Evolutionary conservation across 2,888 invertebrate species (phyloP), one percentile per base, ranked within the genome.

Genomic region (Idaea aversata): DNA sequence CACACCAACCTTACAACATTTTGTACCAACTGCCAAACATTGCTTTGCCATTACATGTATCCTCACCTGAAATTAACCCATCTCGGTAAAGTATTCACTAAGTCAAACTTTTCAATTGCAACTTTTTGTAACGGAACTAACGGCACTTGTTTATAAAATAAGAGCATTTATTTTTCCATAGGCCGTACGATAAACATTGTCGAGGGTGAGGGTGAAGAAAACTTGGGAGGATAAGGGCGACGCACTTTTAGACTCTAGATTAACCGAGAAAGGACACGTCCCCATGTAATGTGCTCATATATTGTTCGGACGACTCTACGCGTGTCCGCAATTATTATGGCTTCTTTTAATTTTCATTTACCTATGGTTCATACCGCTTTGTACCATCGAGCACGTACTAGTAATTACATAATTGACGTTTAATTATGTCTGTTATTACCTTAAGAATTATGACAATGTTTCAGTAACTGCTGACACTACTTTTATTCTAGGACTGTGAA

Each of bases 231-330:
- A 85, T 87, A 84, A 83, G 90, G 90, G 90, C 88, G 91, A 90
- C 90, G 88, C 86, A 88, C 90, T 88, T 85, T 80, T 80, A 77
- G 81, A 79, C 84, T 84, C 84, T 90, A 91, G 91, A 91, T 93
- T 90, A 92, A 91, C 89, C 83, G 79, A 80, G 82, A 80, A 85
- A 85, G 86, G 87, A 90, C 93, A 93, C 93, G 92, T 93, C 84
- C 91, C 82, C 87, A 84, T 86, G 88, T 92, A 91, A 92, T 93
- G 93, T 89, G 87, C 84, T 85, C 91, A 88, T 92, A 92, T 93
- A 92, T 93, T 87, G 90, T 87, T 84, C 86, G 87, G 86, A 77
- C 83, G 83, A 81, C 82, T 78, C 81, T 82, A 82, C 82, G 87
- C 86, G 86, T 84, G 87, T 80, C 87, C 86, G 86, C 89, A 88